Evolutionary conservation across 2,797 vertebrate genomes (phyloP), one percentile per base, ranked within the genome.

Genomic region (Prunella strophiata): DNA sequence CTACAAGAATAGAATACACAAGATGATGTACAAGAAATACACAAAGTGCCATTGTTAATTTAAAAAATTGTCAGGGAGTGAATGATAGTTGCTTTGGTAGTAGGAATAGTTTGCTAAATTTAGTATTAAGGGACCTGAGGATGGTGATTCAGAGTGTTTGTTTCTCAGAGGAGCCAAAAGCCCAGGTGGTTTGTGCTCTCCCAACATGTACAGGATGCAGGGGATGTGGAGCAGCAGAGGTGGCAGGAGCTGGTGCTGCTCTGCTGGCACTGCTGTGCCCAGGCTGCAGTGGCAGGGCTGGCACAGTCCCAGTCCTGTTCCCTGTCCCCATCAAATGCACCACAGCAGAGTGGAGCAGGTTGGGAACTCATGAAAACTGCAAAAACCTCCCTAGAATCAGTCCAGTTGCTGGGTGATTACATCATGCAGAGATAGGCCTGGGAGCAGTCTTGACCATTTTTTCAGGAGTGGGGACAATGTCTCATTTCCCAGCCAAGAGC

Each of bases 351-450:
- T 6, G 50, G 18, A 10, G n/a, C 12, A 63, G 34, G 1, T 0
- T 43, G 40, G 29, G 61, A 51, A 2, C 7, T 32, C n/a, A 5
- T 0, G 42, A 9, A 9, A 71, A 6, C 43, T 61, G 47, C 47
- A 9, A 6, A 27, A 58, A 7, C 54, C 32, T 67, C 13, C 40
- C 30, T 8, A 7, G 26, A 13, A 10, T 3, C 32, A 0, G 14
- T 9, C 22, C 9, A 23, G 16, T 1, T 30, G 20, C 32, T 70
- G 79, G 59, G 5, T 38, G 50, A 7, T 51, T 7, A 2, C 15
- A 1, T 21, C 27, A 5, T 9, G 36, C 58, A 47, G 3, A 42
- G 38, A 13, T 0, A 32, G 20, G 22, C 34, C 47, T 2, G 0
- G 22, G 34, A 40, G 3, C 7, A 13, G 59, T 23, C 23, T 1